Evolutionary conservation across 30 jellyfish, hydroid and myxozoan species (phyloP), one percentile per base, ranked within the genome.

Genomic region (Aurelia sp.): DNA sequence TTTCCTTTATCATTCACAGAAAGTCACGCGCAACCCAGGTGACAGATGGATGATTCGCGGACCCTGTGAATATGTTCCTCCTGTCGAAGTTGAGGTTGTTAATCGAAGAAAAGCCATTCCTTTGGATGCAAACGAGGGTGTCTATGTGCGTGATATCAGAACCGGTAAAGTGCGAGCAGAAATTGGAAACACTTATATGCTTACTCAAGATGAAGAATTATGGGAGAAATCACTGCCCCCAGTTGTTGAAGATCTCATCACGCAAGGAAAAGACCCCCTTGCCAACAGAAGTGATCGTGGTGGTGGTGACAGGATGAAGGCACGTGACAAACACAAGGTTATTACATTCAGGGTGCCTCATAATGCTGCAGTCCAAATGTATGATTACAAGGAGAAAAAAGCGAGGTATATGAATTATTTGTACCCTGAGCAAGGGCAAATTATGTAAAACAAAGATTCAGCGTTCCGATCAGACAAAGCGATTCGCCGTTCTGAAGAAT

Each of bases 1-100:
- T 44, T 82, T 69, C 0, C 48, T 38, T 40, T 62, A 17, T 72
- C 13, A 19, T 3, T 22, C 59, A 20, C 44, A 76, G 91, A 80
- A 70, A 59, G 30, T 61, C 71, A 76, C 85, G 53, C 97, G 97
- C 16, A 67, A 80, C 12, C 96, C 99, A 51, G 99, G 99, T 40
- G 99, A 94, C 72, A 86, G 97, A 24, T 94, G 99, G 99, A 94
- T 94, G 99, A 94, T 94, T 47, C 88, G 99, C 15, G 99, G 99
- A 10, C 97, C 99, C 18, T 67, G 99, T 57, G 99, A 94, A 74
- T 94, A 94, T 67, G 99, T 94, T 55, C 99, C 99, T 11, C 97
- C 99, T 24, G 99, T 94, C 38, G 99, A 94, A 80, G 99, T 94
- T 16, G 99, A 94, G 84, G 99, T 94, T 19, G 91, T 79, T 16